Conservation (phyloP, 2,797 vertebrate genomes). For the Ispidina picta region DNA sequence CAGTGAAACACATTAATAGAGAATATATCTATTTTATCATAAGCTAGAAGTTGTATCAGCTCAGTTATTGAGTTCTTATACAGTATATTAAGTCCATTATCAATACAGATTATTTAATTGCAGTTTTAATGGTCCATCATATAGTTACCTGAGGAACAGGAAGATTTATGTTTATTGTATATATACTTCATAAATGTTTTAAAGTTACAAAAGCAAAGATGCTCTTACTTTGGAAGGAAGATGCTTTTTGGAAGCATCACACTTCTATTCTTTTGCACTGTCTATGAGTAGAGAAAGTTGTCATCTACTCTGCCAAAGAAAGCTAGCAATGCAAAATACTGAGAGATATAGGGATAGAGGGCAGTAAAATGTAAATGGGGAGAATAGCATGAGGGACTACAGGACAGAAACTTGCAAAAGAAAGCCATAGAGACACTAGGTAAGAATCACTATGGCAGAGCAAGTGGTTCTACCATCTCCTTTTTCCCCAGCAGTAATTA, state of each 20-base stretch:
- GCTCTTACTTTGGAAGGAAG: not conserved
- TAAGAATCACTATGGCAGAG: not conserved
- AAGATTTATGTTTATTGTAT: not conserved
- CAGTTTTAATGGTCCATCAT: not conserved
- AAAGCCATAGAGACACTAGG: not conserved
- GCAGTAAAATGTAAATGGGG: not conserved
- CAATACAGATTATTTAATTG: not conserved
- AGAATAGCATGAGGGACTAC: not conserved
- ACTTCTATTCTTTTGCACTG: not conserved
- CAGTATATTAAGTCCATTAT: not conserved
- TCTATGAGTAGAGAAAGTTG: not conserved
- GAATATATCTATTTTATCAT: not conserved
- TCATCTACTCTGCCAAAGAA: not conserved
- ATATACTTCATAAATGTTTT: not conserved
- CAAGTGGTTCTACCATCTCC: not conserved
- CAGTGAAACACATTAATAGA: conserved; percentile 12
- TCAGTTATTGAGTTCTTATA: not conserved
- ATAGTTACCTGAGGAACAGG: not conserved
- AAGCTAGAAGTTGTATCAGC: not conserved
- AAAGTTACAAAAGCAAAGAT: not conserved
- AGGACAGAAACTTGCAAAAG: not conserved
- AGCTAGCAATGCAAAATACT: not conserved
- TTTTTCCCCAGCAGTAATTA: not conserved
- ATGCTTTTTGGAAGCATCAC: not conserved
- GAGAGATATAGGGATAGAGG: not conserved